phyloP scores from a whole-genome alignment of 2,888 invertebrate genomes.

The Thecocarcelia acutangulata region DNA sequence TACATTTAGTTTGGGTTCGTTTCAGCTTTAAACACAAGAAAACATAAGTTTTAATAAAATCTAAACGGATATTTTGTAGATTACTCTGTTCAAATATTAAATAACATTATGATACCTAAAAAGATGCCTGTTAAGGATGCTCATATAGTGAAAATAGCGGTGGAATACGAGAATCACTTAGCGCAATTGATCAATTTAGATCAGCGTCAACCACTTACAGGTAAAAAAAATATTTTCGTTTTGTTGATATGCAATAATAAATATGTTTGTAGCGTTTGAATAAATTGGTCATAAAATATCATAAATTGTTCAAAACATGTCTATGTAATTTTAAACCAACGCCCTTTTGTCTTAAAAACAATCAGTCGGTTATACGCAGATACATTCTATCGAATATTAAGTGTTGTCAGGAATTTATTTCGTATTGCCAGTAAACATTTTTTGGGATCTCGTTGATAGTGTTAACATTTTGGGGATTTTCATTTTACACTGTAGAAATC shows the following conservation, averaged over 20 bases:
- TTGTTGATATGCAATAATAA: neutral
- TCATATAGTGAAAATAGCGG: slow-evolving; percentile 94
- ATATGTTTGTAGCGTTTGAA: neutral
- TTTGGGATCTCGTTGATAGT: no score
- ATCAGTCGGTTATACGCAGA: neutral
- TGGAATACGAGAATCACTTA: slow-evolving; percentile 88
- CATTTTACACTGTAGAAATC: no score
- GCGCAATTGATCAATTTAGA: slow-evolving; percentile 93
- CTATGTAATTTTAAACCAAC: slow-evolving; percentile 53
- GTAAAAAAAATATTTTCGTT: slow-evolving; percentile 71
- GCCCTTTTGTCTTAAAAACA: slow-evolving; percentile 52
- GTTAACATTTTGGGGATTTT: no score
- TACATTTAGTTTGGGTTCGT: slow-evolving; percentile 21
- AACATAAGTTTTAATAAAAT: neutral
- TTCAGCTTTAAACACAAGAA: neutral
- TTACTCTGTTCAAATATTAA: slow-evolving; percentile 2
- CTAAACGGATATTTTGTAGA: neutral
- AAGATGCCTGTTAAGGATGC: slow-evolving; percentile 92
- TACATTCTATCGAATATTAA: neutral
- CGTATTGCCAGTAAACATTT: neutral
- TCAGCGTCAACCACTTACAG: slow-evolving; percentile 93
- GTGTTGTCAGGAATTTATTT: no score
- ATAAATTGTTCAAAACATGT: neutral
- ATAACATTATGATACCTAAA: slow-evolving; percentile 78
- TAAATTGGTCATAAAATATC: neutral